These are phyloP conservation scores for Hemitrygon akajei DNA, from an alignment of 2,797 vertebrate species.

Conservation along the genomic window DNA sequence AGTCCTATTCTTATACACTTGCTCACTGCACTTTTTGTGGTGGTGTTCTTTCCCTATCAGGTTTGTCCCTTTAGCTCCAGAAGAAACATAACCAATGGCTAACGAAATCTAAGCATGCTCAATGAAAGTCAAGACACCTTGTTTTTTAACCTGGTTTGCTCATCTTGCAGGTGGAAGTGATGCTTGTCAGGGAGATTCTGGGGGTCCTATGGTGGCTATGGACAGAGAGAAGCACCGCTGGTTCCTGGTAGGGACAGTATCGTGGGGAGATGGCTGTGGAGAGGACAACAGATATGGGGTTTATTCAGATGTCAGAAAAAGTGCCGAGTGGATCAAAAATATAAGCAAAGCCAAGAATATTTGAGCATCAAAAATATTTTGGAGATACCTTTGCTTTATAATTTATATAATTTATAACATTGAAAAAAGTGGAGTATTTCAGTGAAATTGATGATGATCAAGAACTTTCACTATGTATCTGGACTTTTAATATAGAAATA, in stretches of 20 bases:
- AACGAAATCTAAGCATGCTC: too few relatives aligned
- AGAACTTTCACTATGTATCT: not conserved
- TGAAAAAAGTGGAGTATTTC: not conserved
- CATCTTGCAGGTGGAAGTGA: slow-evolving; percentile 51
- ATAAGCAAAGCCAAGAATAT: slow-evolving; percentile 42
- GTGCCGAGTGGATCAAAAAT: slow-evolving; percentile 50
- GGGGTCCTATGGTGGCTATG: slow-evolving; percentile 55
- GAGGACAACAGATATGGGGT: slow-evolving; percentile 53
- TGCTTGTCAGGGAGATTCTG: slow-evolving; percentile 56
- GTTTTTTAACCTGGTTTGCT: not conserved
- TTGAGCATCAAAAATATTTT: not conserved
- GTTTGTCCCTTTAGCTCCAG: too few relatives aligned
- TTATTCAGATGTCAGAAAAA: slow-evolving; percentile 50
- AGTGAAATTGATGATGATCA: not conserved
- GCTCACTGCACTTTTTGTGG: too few relatives aligned
- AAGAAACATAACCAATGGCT: too few relatives aligned
- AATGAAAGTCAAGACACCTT: too few relatives aligned
- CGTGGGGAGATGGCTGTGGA: slow-evolving; percentile 58
- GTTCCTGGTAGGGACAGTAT: slow-evolving; percentile 53
- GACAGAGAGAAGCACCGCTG: slow-evolving; percentile 45
- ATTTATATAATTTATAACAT: slow-evolving; percentile 27
- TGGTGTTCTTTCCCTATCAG: too few relatives aligned
- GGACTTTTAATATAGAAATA: slow-evolving; percentile 21
- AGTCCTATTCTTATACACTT: too few relatives aligned
- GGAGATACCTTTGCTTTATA: not conserved